These are phyloP conservation scores for Allolobophora icterica DNA, from an alignment of 2,888 invertebrate genomes.

Conservation along the genomic window DNA sequence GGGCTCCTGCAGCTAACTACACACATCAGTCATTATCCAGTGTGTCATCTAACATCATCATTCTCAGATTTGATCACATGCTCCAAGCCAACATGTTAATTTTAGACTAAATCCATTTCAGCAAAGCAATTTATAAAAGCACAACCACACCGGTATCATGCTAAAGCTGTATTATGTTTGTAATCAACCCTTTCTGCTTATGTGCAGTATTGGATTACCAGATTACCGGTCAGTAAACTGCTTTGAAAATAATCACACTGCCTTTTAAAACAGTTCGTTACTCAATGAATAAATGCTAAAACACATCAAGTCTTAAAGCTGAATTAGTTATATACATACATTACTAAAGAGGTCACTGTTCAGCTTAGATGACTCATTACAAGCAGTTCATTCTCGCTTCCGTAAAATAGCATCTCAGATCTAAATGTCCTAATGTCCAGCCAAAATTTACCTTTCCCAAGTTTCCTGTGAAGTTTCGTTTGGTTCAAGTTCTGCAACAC, in stretches of 20 bases:
- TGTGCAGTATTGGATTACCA: neutral
- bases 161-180: too few species aligned
- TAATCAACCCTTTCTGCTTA: neutral
- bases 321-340: neutral
- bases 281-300: neutral
- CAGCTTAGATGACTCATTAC: neutral
- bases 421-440: too few species aligned
- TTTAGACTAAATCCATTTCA: too few species aligned
- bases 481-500: slow-evolving; percentile 8
- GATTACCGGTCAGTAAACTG: neutral
- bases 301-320: neutral
- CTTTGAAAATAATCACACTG: neutral
- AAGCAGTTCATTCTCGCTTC: neutral
- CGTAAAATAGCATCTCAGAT: neutral
- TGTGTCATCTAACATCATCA: too few species aligned
- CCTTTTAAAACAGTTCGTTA: neutral
- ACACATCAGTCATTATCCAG: too few species aligned
- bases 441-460: neutral
- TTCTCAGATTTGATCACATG: too few species aligned
- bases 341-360: neutral
- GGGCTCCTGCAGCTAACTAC: too few species aligned
- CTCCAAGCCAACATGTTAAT: too few species aligned
- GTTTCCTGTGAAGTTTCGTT: neutral
- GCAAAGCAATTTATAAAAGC: too few species aligned
- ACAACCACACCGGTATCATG: too few species aligned